Evolutionary conservation across 2,888 invertebrate species (phyloP).

Genomic region (Sminthurides aquaticus): DNA sequence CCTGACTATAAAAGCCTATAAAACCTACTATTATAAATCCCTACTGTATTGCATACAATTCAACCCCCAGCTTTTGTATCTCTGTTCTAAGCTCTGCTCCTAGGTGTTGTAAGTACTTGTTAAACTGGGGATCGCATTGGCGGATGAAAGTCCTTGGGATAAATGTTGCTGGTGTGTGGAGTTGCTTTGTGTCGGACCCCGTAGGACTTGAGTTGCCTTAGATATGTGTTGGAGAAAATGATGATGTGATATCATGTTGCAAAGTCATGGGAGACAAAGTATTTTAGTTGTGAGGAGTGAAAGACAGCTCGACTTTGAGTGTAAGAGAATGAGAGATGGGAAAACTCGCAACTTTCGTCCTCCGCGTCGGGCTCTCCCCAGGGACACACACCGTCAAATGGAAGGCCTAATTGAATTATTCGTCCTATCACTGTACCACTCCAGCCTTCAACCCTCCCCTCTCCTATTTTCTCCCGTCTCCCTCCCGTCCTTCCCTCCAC

Average conservation of each 20-base stretch:
- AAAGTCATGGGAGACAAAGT: slow-evolving; percentile 18
- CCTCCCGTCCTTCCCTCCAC: slow-evolving; percentile 19
- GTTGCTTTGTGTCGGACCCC: too few relatives aligned
- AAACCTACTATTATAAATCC: too few relatives aligned
- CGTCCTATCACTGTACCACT: slow-evolving; percentile 44
- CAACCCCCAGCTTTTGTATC: too few relatives aligned
- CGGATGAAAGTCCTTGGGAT: too few relatives aligned
- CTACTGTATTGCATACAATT: too few relatives aligned
- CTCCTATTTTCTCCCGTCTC: slow-evolving; percentile 28
- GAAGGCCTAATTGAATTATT: slow-evolving; percentile 69
- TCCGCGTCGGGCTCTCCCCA: slow-evolving; percentile 34
- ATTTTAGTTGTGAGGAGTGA: slow-evolving; percentile 9
- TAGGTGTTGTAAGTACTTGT: too few relatives aligned
- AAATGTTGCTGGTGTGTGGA: too few relatives aligned
- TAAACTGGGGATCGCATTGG: too few relatives aligned
- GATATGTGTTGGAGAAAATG: too few relatives aligned
- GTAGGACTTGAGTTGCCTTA: too few relatives aligned
- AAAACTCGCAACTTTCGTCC: slow-evolving; percentile 14
- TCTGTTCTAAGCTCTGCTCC: too few relatives aligned
- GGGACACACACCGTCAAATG: slow-evolving; percentile 59
- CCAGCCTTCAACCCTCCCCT: slow-evolving; percentile 20
- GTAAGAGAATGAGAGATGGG: slow-evolving; percentile 11
- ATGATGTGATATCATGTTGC: slow-evolving; percentile 19
- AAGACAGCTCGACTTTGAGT: slow-evolving; percentile 12
- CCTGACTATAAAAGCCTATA: too few relatives aligned